Evolutionary conservation across 2,888 invertebrate genomes (phyloP).

Genomic region (Orthosia incerta): DNA sequence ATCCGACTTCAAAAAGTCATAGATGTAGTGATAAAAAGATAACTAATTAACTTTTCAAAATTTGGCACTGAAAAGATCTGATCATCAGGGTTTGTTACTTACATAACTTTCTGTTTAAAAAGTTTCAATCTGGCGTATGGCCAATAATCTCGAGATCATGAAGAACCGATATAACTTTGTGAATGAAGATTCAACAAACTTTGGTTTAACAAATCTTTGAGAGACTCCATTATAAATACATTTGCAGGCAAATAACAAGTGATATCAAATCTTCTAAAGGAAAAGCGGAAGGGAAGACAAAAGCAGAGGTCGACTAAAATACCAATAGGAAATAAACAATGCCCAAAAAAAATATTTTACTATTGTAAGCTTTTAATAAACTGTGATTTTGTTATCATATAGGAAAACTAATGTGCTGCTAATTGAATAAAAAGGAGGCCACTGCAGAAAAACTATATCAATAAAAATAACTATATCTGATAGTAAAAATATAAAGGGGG

Average conservation of each 20-base stretch:
- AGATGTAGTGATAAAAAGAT: background rate
- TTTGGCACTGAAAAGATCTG: slow-evolving; percentile 16
- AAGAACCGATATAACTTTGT: slow-evolving; percentile 46
- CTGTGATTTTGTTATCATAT: no score
- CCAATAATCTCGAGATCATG: slow-evolving; percentile 35
- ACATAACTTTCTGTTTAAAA: slow-evolving; percentile 33
- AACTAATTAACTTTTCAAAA: slow-evolving; percentile 11
- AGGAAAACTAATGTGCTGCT: no score
- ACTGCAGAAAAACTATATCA: background rate
- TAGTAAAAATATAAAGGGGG: slow-evolving; percentile 18
- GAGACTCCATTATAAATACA: slow-evolving; percentile 11
- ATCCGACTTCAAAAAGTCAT: background rate
- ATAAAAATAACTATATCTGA: background rate
- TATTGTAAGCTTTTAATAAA: no score
- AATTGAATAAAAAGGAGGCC: no score
- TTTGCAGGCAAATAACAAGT: slow-evolving; percentile 9
- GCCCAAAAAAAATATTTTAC: no score
- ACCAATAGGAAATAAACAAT: background rate
- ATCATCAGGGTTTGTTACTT: slow-evolving; percentile 18
- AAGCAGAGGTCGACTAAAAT: background rate
- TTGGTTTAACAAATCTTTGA: slow-evolving; percentile 26
- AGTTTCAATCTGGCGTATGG: slow-evolving; percentile 30
- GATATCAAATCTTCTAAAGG: slow-evolving; percentile 3
- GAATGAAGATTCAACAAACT: slow-evolving; percentile 45
- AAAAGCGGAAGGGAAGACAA: background rate